A percentile compares a stretch with the other conserved stretches of the same genome.
Evolutionary conservation across 1,140 invertebrate species (phyloP).

Genomic region (Helicoverpa armigera): DNA sequence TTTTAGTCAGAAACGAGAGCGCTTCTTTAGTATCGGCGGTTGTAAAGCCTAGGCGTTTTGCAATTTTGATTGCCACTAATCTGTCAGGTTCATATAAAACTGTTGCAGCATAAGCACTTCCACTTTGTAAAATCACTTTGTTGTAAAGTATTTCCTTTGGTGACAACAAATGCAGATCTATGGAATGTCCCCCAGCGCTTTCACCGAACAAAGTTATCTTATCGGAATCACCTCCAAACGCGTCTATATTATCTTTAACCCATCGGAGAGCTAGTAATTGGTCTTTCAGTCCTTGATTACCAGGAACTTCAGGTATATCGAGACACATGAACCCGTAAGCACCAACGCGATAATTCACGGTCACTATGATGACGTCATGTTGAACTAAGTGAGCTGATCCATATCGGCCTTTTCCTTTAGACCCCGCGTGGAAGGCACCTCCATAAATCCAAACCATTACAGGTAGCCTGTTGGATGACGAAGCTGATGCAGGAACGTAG

Average conservation of each 20-base stretch:
- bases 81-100: constrained; percentile 51
- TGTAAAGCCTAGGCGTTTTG: constrained; percentile 51
- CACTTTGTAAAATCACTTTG: constrained; percentile 59
- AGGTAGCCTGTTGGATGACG: constrained; percentile 37
- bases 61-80: constrained; percentile 54
- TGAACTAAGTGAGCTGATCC: constrained; percentile 44
- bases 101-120: constrained; percentile 45
- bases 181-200: constrained; percentile 51
- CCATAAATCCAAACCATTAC: constrained; percentile 59
- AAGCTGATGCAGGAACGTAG: constrained; percentile 53
- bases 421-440: constrained; percentile 45
- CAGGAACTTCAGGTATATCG: constrained; percentile 48
- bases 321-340: constrained; percentile 57
- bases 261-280: constrained; percentile 59
- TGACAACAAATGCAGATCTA: constrained; percentile 56
- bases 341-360: constrained; percentile 51
- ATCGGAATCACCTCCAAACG: constrained; percentile 57
- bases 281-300: constrained; percentile 64
- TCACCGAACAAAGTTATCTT: constrained; percentile 57
- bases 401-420: constrained; percentile 8
- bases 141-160: constrained; percentile 53
- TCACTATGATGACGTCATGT: constrained; percentile 52
- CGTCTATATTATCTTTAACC: constrained; percentile 60
- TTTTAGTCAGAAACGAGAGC: constrained; percentile 50
- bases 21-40: constrained; percentile 51